Base-by-base conservation (phyloP, 1,140 invertebrate species). In the Laodelphax striatellus region DNA sequence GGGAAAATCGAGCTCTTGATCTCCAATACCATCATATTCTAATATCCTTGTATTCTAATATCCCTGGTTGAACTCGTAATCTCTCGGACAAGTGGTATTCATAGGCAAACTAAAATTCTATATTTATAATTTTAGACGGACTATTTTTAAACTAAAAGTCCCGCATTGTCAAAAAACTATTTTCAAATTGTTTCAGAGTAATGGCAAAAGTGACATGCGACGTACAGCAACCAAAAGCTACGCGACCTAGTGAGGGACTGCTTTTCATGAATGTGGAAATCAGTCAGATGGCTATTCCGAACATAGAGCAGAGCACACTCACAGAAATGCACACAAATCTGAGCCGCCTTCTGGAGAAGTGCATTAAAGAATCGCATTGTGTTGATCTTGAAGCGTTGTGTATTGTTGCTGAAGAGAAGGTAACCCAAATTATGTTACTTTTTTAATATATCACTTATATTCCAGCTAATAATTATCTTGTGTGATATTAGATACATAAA, bases 321-420 rank as follows among this genome's bases (percentile, higher is more conserved):
- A 81, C 81, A 11, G 87, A 91, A 62, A 73, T 86, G 43, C 79
- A 79, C 28, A 83, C 93, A 21, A 83, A 91, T 66, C 77, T 94
- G 2, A 92, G 88, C 65, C 80, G 92, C 65, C 76, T 92, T 38
- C 70, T 97, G 42, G 93, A 97, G 70, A 86, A 92, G 71, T 92
- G 90, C 73, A 84, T 94, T 52, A 91, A 91, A 70, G 92, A 87
- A 67, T 90, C 88, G 62, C 82, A 86, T 68, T 94, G 91, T 70
- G 72, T 97, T 57, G 93, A 97, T 76, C 77, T 96, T 54, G 94
- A 97, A 76, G 91, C 92, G 28, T 73, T 97, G 14, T 97, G 94
- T 73, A 91, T 98, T 67, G 83, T 92, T 63, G 82, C 89, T 50
- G 93, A 92, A 69, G 88, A 94, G 77, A 88, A 92, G 82, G 90